Percentiles rank a stretch among this genome's conserved stretches.
phyloP scores from a whole-genome alignment of 2,113 vertebrate genomes.

The Conger conger region DNA sequence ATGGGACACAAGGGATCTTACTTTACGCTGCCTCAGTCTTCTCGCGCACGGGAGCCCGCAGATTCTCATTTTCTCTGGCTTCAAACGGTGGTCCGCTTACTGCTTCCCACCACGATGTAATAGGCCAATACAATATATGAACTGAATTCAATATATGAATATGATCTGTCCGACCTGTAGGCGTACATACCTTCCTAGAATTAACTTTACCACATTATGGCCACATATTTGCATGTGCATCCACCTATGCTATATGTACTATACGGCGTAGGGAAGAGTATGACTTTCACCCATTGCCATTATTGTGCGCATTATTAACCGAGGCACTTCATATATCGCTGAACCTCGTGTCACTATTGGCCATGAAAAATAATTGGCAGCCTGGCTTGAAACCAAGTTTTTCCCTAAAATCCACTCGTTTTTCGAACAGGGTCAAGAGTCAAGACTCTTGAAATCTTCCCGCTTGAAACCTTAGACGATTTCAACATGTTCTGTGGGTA shows the following conservation, averaged over 20 bases:
- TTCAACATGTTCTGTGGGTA: background rate
- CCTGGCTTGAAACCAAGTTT: background rate
- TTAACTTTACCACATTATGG: background rate
- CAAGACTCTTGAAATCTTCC: background rate
- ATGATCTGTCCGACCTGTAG: background rate
- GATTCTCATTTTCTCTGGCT: background rate
- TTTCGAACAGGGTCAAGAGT: background rate
- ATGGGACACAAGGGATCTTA: background rate
- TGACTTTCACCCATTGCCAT: no score
- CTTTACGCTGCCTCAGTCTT: background rate
- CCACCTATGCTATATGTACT: background rate
- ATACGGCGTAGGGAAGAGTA: no score
- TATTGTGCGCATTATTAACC: no score
- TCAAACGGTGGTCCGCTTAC: background rate
- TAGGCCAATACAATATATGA: background rate
- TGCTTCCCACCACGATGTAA: background rate
- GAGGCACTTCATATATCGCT: no score
- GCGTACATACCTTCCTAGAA: background rate
- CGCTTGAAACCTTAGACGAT: background rate
- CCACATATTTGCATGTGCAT: background rate
- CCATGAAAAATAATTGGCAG: no score
- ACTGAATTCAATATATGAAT: background rate
- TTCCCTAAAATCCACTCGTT: background rate
- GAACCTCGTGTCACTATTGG: no score
- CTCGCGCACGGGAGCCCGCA: background rate